Conservation (phyloP, 2,888 invertebrate species). For the Mesoligia furuncula region DNA sequence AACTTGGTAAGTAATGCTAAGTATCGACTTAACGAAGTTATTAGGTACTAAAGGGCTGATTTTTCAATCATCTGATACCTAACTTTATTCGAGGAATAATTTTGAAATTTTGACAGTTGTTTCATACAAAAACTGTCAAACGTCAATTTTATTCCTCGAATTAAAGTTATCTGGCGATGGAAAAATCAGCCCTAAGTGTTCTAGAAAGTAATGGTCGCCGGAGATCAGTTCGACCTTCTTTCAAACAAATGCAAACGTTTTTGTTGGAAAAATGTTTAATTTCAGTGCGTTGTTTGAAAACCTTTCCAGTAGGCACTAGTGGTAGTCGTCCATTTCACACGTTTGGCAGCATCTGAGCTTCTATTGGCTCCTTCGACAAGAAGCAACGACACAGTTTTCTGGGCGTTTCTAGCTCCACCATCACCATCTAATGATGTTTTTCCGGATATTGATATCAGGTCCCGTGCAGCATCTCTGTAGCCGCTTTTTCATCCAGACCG, state of each 20-base stretch:
- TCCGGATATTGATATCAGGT: not conserved
- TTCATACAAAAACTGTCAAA: no score
- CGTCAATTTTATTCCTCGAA: no score
- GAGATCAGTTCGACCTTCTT: not conserved
- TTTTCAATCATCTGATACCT: no score
- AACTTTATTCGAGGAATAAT: no score
- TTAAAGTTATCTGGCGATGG: no score
- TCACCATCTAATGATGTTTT: not conserved
- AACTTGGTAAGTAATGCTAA: not conserved
- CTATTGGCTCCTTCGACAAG: not conserved
- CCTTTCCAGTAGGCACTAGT: not conserved
- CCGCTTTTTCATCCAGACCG: not conserved
- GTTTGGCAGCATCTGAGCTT: not conserved
- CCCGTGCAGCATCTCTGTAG: not conserved
- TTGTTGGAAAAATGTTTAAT: not conserved
- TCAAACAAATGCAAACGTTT: not conserved
- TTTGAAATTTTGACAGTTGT: no score
- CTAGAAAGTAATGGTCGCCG: not conserved
- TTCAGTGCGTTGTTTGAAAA: conserved; percentile 2
- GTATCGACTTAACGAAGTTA: not conserved
- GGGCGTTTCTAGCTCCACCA: not conserved
- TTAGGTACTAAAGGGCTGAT: no score
- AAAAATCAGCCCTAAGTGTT: no score
- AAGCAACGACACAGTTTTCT: not conserved
- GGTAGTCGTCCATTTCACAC: not conserved